Evolutionary conservation across 2,113 vertebrate genomes (phyloP), one percentile per base, ranked within the genome.

Genomic region (Gnathonemus echidnorhynchus): DNA sequence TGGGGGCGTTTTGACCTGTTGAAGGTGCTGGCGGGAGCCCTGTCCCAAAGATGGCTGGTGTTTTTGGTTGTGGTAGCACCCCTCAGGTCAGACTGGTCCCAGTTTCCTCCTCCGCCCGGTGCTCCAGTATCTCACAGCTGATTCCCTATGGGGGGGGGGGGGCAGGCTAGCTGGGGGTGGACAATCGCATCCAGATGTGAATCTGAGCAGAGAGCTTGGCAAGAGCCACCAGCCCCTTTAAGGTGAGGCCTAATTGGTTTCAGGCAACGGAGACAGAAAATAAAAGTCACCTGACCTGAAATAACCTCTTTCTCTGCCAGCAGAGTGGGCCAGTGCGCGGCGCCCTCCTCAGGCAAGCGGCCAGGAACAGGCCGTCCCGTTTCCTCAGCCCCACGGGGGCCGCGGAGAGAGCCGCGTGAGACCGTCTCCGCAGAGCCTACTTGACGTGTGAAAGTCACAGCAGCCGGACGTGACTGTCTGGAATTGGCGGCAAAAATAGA

Each of bases 191-290:
- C 62, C 89, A 90, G 62, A 90, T 88, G 89, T 53, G 87, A 77
- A 80, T 90, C 48, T 53, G 42, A 90, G 84, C 89, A 49, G n/a
- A 42, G 56, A 39, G n/a, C 42, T 46, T 86, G 45, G 46, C 56
- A 21, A 48, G 53, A 50, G 52, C 58, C 58, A 70, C 27, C 85
- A 90, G 84, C 17, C 89, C 49, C 58, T 90, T 90, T 90, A 90
- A 85, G 89, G 84, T 87, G 89, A 77, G 27, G 50, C 53, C 42
- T 90, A 87, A 86, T 90, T 90, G 56, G 56, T 70, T 90, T 90
- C 89, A 90, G 89, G 58, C 74, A 62, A 56, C 42, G 9, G 52
- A 90, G 17, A 31, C 50, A n/a, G 8, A 88, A 90, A 45, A 88
- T 89, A 27, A 17, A 56, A 87, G 48, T 66, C 66, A 87, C 58